phyloP scores from a whole-genome alignment of 1,140 invertebrate species.

The Sarcophaga bullata region DNA sequence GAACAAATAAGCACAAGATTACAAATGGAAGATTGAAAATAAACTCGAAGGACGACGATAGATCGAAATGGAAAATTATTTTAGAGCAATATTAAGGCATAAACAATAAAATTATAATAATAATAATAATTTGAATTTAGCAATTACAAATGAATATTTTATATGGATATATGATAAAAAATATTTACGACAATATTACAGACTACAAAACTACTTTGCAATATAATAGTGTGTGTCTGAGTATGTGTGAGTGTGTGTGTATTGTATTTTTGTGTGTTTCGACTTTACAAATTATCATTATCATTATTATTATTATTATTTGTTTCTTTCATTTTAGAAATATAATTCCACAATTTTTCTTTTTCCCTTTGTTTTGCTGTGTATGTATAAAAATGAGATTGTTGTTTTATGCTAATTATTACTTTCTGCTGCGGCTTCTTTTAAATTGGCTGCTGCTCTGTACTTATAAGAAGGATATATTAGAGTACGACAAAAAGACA shows the following conservation, averaged over 20 bases:
- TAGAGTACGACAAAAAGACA: not conserved
- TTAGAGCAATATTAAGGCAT: not conserved
- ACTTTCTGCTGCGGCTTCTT: not conserved
- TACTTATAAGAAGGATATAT: not conserved
- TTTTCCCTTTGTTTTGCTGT: not conserved
- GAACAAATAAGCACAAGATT: conserved; percentile 22
- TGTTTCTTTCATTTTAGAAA: no score
- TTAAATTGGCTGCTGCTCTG: not conserved
- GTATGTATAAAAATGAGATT: not conserved
- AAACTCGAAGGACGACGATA: not conserved
- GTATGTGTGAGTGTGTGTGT: not conserved
- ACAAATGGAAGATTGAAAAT: no score
- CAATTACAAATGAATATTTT: conserved; percentile 15
- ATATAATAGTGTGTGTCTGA: conserved; percentile 17
- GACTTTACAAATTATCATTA: no score
- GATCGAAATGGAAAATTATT: not conserved
- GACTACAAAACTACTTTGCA: conserved; percentile 38
- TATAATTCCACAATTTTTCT: not conserved
- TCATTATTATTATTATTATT: no score
- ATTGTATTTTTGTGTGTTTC: not conserved
- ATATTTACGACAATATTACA: conserved; percentile 32
- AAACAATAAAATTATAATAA: not conserved
- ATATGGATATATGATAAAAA: conserved; percentile 4
- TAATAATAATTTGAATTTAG: conserved; percentile 14
- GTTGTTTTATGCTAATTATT: not conserved